phyloP scores from a whole-genome alignment of 2,797 vertebrate genomes.

The Taenioides sp. region DNA sequence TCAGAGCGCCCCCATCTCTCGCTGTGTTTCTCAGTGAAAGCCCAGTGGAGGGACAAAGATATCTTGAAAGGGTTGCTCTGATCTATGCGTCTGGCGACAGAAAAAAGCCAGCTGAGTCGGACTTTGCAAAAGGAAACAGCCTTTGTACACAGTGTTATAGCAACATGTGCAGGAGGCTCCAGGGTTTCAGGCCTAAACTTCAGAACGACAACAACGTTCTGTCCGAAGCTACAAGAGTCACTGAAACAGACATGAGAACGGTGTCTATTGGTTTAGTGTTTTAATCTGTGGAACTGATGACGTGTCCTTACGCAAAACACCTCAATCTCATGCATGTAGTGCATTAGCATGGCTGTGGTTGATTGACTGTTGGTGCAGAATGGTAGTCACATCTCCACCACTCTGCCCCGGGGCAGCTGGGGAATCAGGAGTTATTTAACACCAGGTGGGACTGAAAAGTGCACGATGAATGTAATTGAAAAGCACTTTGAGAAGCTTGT shows the following conservation, averaged over 20 bases:
- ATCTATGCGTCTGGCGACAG: background rate
- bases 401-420: background rate
- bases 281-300: background rate
- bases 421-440: background rate
- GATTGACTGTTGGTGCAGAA: background rate
- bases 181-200: background rate
- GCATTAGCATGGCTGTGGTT: background rate
- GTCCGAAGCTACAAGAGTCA: background rate
- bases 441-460: background rate
- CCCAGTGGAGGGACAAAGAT: background rate
- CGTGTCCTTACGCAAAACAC: background rate
- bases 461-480: background rate
- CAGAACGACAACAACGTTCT: background rate
- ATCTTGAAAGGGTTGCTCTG: background rate
- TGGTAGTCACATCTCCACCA: background rate
- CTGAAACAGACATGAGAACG: background rate
- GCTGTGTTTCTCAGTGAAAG: slow-evolving; percentile 1
- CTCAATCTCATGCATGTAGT: background rate
- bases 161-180: background rate
- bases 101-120: background rate
- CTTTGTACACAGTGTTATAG: background rate
- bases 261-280: no score
- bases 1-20: background rate
- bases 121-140: background rate
- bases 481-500: background rate